Percentiles rank a stretch among this genome's conserved stretches.
Conservation (phyloP, 1,140 invertebrate genomes). For the Pseudomyrmex pallidus region DNA sequence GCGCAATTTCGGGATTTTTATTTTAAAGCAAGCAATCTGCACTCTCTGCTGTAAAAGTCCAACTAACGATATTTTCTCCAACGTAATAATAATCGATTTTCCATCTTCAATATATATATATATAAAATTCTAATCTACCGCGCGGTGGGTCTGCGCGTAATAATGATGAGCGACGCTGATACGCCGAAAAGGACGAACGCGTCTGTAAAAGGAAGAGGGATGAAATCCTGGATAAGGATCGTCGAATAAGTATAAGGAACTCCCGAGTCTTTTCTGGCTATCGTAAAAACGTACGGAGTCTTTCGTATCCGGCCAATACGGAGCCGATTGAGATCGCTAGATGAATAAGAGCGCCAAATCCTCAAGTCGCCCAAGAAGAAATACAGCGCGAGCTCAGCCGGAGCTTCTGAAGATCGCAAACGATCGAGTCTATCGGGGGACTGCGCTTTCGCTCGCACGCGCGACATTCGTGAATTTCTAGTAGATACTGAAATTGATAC, state of each 20-base stretch:
- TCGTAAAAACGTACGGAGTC: slow-evolving; percentile 51
- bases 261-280: slow-evolving; percentile 27
- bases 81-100: slow-evolving; percentile 50
- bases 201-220: slow-evolving; percentile 32
- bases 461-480: slow-evolving; percentile 48
- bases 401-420: slow-evolving; percentile 53
- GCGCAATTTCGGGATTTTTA: not conserved
- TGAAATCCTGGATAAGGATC: slow-evolving; percentile 63
- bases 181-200: slow-evolving; percentile 28
- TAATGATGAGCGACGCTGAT: slow-evolving; percentile 60
- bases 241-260: slow-evolving; percentile 45
- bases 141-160: slow-evolving; percentile 12
- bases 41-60: not conserved
- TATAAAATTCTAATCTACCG: slow-evolving; percentile 66
- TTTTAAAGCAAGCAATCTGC: slow-evolving; percentile 15
- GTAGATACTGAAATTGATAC: slow-evolving; percentile 56
- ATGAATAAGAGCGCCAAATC: slow-evolving; percentile 57
- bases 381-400: slow-evolving; percentile 55
- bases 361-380: slow-evolving; percentile 36
- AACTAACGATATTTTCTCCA: not conserved
- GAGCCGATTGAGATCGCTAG: slow-evolving; percentile 55
- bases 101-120: slow-evolving; percentile 12
- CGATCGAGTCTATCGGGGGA: slow-evolving; percentile 40
- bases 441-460: not conserved
- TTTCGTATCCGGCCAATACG: slow-evolving; percentile 50